phyloP scores from a whole-genome alignment of 2,888 invertebrate genomes.

The Protophormia terraenovae region DNA sequence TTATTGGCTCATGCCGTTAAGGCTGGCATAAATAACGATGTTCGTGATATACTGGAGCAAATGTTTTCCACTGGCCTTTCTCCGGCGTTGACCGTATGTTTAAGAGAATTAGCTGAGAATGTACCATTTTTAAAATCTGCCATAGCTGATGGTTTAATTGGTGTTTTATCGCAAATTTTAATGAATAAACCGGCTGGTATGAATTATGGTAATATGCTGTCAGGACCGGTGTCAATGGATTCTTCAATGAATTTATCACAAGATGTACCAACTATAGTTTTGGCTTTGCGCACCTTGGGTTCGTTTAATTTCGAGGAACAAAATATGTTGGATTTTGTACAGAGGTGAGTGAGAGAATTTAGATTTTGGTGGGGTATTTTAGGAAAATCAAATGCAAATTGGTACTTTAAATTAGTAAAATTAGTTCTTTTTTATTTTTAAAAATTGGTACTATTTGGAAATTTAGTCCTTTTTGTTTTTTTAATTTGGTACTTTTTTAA shows the following conservation, averaged over 20 bases:
- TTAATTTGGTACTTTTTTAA: background rate
- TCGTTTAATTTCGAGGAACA: slow-evolving; percentile 95
- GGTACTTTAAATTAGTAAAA: too few relatives aligned
- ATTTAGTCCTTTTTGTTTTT: too few relatives aligned
- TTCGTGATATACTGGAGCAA: slow-evolving; percentile 92
- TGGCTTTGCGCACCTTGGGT: slow-evolving; percentile 96
- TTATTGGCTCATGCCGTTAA: slow-evolving; percentile 94
- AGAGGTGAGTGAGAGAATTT: slow-evolving; percentile 80
- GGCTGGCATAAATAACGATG: slow-evolving; percentile 88
- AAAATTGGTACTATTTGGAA: too few relatives aligned
- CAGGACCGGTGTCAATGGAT: slow-evolving; percentile 78
- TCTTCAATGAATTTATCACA: slow-evolving; percentile 79
- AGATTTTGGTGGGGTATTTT: too few relatives aligned
- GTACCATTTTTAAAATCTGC: slow-evolving; percentile 93
- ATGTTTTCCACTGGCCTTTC: slow-evolving; percentile 97
- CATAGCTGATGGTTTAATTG: slow-evolving; percentile 95
- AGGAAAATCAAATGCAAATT: too few relatives aligned
- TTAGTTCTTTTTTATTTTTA: too few relatives aligned
- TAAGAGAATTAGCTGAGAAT: slow-evolving; percentile 93
- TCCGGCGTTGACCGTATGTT: slow-evolving; percentile 93
- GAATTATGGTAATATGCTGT: slow-evolving; percentile 82
- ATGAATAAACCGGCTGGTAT: slow-evolving; percentile 93
- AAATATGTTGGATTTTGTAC: slow-evolving; percentile 94
- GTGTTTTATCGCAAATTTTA: slow-evolving; percentile 94
- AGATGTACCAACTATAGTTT: slow-evolving; percentile 92